These are phyloP conservation scores for Peromyscus maniculatus DNA, from an alignment of 2,113 vertebrate species.

Conservation along the genomic window DNA sequence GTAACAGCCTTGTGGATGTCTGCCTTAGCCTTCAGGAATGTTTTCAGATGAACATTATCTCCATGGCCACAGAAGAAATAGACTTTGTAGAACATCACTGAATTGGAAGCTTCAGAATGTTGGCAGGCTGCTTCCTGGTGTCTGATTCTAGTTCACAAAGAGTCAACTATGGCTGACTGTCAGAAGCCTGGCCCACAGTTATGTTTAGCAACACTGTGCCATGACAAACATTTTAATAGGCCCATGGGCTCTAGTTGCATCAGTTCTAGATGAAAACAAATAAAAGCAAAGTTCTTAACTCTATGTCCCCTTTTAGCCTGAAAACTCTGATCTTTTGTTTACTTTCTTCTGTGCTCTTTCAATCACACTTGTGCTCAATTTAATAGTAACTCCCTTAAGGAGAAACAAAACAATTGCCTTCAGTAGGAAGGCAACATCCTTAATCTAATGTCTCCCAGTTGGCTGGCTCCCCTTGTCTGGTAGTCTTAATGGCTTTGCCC, in stretches of 20 bases:
- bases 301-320: not conserved
- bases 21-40: not conserved
- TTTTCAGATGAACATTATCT: not conserved
- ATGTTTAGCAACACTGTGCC: not conserved
- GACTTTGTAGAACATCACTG: not conserved
- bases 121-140: not conserved
- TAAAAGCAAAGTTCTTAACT: constrained; percentile 24
- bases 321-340: constrained; percentile 54
- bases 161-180: not conserved
- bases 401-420: constrained; percentile 64
- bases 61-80: not conserved
- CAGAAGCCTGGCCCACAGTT: not conserved
- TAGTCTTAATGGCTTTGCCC: constrained; percentile 61
- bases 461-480: constrained; percentile 54
- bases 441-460: constrained; percentile 70
- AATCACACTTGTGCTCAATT: constrained; percentile 56
- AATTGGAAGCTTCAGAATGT: not conserved
- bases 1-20: not conserved
- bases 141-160: not conserved
- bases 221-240: not conserved
- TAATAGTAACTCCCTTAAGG: constrained; percentile 62
- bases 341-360: constrained; percentile 34
- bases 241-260: constrained; percentile 3
- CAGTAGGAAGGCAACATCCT: constrained; percentile 58
- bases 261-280: constrained; percentile 10